Conservation (phyloP, 2,113 vertebrate species). For the Benitochromis conjunctus region DNA sequence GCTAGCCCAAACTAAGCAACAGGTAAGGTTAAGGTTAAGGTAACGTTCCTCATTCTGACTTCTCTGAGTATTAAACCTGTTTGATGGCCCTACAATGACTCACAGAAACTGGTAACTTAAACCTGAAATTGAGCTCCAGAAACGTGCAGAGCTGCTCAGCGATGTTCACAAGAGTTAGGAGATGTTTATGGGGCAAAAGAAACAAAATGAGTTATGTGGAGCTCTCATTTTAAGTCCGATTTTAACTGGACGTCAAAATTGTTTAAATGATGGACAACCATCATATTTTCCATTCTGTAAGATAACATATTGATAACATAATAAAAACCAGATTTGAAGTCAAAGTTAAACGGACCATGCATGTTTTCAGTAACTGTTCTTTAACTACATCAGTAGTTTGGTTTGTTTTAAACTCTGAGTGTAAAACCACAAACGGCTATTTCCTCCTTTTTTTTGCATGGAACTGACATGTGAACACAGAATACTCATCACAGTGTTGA, state of each 20-base stretch:
- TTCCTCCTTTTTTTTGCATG: accelerated
- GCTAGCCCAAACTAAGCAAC: background rate
- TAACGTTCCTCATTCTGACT: background rate
- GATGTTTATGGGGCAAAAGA: background rate
- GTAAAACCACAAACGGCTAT: background rate
- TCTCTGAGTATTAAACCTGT: background rate
- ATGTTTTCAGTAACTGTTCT: background rate
- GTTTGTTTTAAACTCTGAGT: too few relatives aligned
- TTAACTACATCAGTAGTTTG: background rate
- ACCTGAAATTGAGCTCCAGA: background rate
- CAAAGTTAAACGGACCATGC: too few relatives aligned
- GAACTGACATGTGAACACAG: background rate
- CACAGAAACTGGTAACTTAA: background rate
- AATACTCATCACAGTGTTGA: background rate
- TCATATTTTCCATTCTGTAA: accelerated
- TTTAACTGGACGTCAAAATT: background rate
- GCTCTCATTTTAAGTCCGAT: accelerated
- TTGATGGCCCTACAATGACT: background rate
- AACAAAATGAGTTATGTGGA: background rate
- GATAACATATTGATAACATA: too few relatives aligned
- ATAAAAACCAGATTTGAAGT: too few relatives aligned
- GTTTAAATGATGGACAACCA: too few relatives aligned
- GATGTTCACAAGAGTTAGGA: background rate
- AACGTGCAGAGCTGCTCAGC: background rate
- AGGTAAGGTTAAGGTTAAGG: accelerated